Evolutionary conservation across 2,888 invertebrate species (phyloP).

Genomic region (Drosophila flavopinicola): DNA sequence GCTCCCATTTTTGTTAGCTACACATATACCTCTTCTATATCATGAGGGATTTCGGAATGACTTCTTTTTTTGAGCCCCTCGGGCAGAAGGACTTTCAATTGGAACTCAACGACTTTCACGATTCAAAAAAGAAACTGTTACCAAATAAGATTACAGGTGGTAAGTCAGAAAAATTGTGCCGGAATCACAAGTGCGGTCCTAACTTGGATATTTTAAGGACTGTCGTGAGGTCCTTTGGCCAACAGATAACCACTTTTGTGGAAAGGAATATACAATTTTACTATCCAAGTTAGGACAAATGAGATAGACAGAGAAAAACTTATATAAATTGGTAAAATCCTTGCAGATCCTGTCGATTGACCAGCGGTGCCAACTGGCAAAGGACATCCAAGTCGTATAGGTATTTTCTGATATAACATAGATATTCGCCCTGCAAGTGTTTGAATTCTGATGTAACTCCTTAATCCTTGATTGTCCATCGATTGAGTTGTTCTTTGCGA

Average conservation of each 20-base stretch:
- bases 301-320: neutral
- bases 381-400: neutral
- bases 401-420: neutral
- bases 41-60: neutral
- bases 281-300: too few relatives aligned
- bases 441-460: too few relatives aligned
- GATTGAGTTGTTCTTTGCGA: too few relatives aligned
- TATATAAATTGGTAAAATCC: neutral
- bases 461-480: too few relatives aligned
- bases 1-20: neutral
- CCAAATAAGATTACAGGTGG: too few relatives aligned
- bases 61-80: neutral
- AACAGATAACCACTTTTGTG: too few relatives aligned
- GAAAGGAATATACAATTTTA: neutral
- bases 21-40: neutral
- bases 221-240: neutral
- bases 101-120: neutral
- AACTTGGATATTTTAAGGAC: neutral
- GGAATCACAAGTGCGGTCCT: too few relatives aligned
- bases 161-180: too few relatives aligned
- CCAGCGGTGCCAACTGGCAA: neutral
- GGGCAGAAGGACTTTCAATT: neutral
- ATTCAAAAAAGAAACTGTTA: too few relatives aligned
- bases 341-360: neutral
- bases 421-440: neutral